These are phyloP conservation scores for Pammene aurita DNA, from an alignment of 2,888 invertebrate genomes.

Conservation along the genomic window DNA sequence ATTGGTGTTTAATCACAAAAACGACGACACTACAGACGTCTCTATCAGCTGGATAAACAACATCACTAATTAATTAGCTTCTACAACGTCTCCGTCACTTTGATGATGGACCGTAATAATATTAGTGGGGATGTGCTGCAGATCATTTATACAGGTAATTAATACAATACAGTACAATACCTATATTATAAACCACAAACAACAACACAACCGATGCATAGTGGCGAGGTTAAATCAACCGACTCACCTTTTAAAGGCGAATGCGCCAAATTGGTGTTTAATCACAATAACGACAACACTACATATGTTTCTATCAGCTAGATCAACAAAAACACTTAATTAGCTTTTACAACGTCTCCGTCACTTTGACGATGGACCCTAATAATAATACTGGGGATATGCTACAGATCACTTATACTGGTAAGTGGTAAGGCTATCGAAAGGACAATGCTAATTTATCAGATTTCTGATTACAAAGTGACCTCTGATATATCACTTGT, in stretches of 20 bases:
- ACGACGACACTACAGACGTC: conserved; percentile 65
- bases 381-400: conserved; percentile 66
- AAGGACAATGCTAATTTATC: no score
- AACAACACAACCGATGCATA: no score
- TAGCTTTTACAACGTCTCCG: conserved; percentile 71
- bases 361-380: conserved; percentile 65
- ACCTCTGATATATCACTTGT: no score
- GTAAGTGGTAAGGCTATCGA: no score
- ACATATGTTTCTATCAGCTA: conserved; percentile 73
- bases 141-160: conserved; percentile 45
- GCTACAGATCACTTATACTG: conserved; percentile 54
- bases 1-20: conserved; percentile 72
- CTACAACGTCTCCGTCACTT: conserved; percentile 71
- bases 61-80: conserved; percentile 66
- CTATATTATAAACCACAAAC: no score
- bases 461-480: no score
- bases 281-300: conserved; percentile 67
- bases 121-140: conserved; percentile 65
- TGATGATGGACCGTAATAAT: conserved; percentile 64
- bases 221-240: conserved; percentile 65
- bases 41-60: conserved; percentile 74
- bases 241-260: conserved; percentile 66
- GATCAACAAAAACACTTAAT: conserved; percentile 70
- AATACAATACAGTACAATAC: no score
- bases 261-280: conserved; percentile 72